These are phyloP conservation scores for Pocillopora grandis DNA, from an alignment of 92 coral and sea anemone genomes.

Conservation along the genomic window DNA sequence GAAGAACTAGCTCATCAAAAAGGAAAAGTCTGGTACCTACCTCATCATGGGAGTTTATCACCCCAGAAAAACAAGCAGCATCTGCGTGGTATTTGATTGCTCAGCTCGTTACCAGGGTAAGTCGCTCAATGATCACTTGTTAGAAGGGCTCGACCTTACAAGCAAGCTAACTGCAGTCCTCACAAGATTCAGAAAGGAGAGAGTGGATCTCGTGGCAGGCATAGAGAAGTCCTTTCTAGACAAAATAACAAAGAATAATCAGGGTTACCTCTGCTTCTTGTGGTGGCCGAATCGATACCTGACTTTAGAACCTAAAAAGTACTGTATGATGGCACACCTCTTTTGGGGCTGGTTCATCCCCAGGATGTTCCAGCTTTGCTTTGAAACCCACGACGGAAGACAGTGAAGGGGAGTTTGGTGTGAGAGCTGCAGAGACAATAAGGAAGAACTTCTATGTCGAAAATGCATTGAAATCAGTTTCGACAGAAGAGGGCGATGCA, in stretches of 20 bases:
- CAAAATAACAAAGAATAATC: neutral
- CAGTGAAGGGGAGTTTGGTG: conserved; percentile 2
- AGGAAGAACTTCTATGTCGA: neutral
- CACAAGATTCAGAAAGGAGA: conserved; percentile 34
- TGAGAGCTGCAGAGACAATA: neutral
- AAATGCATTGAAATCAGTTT: no score
- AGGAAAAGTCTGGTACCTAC: conserved; percentile 52
- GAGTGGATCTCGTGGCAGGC: conserved; percentile 20
- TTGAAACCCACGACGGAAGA: neutral
- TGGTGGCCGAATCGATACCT: neutral
- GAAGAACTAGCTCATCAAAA: conserved; percentile 2
- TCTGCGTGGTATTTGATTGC: conserved; percentile 53
- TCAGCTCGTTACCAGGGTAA: conserved; percentile 38
- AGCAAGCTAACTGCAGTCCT: conserved; percentile 28
- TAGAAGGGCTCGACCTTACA: conserved; percentile 35
- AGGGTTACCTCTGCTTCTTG: no score
- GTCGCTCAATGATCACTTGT: conserved; percentile 36
- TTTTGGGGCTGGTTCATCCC: neutral
- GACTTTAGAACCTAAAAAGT: neutral
- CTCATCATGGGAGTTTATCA: conserved; percentile 58
- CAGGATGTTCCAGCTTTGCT: conserved; percentile 22
- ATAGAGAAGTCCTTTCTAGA: neutral
- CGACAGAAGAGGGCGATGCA: no score
- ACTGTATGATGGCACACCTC: neutral
- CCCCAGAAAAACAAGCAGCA: conserved; percentile 41